Evolutionary conservation across 2,113 vertebrate species (phyloP).

Genomic region (Anhinga rufa): DNA sequence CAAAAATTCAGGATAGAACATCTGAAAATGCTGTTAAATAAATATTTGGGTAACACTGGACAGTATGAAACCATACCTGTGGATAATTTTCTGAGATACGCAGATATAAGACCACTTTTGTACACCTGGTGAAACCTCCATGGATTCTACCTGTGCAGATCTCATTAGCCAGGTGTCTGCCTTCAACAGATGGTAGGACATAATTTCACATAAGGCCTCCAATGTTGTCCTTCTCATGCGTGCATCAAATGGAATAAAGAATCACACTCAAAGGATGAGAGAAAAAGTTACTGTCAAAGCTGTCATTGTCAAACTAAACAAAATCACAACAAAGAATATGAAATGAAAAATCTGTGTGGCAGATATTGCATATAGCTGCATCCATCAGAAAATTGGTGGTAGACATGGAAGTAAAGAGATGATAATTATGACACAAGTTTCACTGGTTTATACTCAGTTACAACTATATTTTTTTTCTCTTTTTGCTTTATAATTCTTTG

Average conservation of each 20-base stretch:
- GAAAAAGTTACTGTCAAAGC: background rate
- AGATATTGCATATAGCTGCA: background rate
- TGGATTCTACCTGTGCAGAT: background rate
- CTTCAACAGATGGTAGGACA: background rate
- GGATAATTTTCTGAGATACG: background rate
- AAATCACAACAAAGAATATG: background rate
- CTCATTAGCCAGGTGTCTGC: background rate
- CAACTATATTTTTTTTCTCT: background rate
- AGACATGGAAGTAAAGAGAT: background rate
- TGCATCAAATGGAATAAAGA: background rate
- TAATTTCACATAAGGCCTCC: background rate
- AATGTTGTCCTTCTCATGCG: background rate
- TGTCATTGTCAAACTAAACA: background rate
- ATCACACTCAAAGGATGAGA: background rate
- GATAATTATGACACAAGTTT: background rate
- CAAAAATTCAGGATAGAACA: background rate
- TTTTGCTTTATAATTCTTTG: background rate
- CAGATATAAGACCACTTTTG: background rate
- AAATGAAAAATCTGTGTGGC: background rate
- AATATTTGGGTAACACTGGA: background rate
- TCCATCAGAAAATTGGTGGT: background rate
- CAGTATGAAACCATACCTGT: background rate
- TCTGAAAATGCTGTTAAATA: background rate
- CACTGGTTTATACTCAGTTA: background rate
- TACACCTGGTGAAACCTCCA: background rate